These are phyloP conservation scores for Adelosebastes latens DNA, from an alignment of 2,797 vertebrate genomes.

Conservation along the genomic window DNA sequence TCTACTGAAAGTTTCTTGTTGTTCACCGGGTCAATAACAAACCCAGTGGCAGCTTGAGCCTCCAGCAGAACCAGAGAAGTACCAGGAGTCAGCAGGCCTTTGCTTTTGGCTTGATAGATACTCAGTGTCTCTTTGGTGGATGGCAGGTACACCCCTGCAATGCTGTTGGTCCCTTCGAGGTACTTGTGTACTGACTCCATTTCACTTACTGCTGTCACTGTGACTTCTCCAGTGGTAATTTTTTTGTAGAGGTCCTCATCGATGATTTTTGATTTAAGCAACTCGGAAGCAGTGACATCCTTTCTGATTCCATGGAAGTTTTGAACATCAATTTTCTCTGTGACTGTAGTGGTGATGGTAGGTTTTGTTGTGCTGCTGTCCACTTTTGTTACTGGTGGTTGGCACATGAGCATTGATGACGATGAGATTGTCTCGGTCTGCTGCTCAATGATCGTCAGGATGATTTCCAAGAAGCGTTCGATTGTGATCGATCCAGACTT, in stretches of 20 bases:
- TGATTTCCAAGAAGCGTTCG: constrained; percentile 73
- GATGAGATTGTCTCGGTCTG: constrained; percentile 54
- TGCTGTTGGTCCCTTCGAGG: constrained; percentile 74
- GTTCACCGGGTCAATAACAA: constrained; percentile 78
- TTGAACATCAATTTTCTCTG: neutral
- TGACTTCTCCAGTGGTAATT: constrained; percentile 71
- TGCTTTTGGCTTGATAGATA: constrained; percentile 72
- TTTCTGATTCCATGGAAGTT: constrained; percentile 59
- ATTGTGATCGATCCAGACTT: constrained; percentile 73
- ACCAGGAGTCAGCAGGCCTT: constrained; percentile 72
- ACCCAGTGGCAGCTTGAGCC: constrained; percentile 82
- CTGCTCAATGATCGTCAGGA: constrained; percentile 53
- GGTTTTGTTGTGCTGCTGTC: constrained; percentile 6
- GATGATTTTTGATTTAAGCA: constrained; percentile 79
- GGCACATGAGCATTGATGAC: constrained; percentile 16
- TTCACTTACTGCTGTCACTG: constrained; percentile 64
- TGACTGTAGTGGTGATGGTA: constrained; percentile 29
- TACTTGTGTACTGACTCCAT: constrained; percentile 72
- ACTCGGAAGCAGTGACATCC: constrained; percentile 43
- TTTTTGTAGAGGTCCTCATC: constrained; percentile 70
- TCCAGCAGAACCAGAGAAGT: constrained; percentile 80
- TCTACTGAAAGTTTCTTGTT: constrained; percentile 87
- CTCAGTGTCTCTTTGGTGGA: constrained; percentile 77
- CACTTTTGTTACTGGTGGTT: neutral
- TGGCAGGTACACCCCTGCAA: constrained; percentile 75